Evolutionary conservation across 2,113 vertebrate genomes (phyloP), one percentile per base, ranked within the genome.

Genomic region (Alexandromys fortis): DNA sequence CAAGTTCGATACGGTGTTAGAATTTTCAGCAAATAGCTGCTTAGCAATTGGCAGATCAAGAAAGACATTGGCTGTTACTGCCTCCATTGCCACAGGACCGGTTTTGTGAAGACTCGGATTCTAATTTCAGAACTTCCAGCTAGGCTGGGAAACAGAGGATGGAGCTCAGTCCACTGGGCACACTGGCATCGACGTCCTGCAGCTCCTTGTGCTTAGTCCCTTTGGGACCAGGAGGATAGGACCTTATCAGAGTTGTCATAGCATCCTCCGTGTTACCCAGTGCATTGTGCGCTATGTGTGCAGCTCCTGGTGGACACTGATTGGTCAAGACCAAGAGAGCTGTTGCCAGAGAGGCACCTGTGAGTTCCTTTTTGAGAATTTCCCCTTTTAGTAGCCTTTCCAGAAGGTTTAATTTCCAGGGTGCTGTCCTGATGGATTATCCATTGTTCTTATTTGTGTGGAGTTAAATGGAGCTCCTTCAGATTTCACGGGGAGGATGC

Each of bases 251-350:
- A 86, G 38, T 52, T n/a, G 26, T 78, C 35, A 0, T 33, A 49
- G 38, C 30, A 35, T 45, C 14, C 33, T 77, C 45, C 83, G n/a
- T 33, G 38, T 38, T 89, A 21, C 14, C 35, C 16, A 22, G 28
- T 9, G 24, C 47, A 58, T 0, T 16, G 1, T 49, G 4, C 33
- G 73, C 10, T 52, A 4, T 16, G 11, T 38, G 52, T 5, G 19
- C 30, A 65, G 3, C 7, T 76, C 68, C n/a, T n/a, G 11, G 2
- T 58, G 8, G 30, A 2, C 35, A 0, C 4, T 1, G 17, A 24
- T 35, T 75, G 30, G 47, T 89, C 35, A 88, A 68, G 45, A 33
- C 7, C 21, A 19, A 45, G 22, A 22, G 55, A 30, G 17, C 45
- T 52, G 14, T 5, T 1, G 5, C 11, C 21, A 58, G 45, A 58